These are phyloP conservation scores for Gastrophysa polygoni DNA, from an alignment of 2,888 invertebrate species.

Conservation along the genomic window DNA sequence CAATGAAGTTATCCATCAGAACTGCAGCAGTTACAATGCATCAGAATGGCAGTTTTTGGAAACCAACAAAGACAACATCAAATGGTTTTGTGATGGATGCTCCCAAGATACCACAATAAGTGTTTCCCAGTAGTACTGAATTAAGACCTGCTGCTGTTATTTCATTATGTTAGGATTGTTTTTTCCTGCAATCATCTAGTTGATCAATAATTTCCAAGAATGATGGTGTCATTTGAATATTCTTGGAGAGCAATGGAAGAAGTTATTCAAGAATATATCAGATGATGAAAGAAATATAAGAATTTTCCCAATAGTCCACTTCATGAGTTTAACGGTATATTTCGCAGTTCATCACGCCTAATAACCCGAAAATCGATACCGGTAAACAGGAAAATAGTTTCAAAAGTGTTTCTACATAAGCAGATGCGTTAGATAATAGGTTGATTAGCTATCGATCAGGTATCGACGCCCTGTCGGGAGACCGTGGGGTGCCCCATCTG, in stretches of 20 bases:
- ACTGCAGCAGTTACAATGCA: conserved; percentile 42
- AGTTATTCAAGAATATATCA: too few species aligned
- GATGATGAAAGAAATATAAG: too few species aligned
- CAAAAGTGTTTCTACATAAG: conserved; percentile 19
- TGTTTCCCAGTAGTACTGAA: conserved; percentile 4
- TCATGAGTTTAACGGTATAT: not conserved
- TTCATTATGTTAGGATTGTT: not conserved
- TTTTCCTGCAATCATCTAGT: not conserved
- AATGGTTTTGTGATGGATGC: conserved; percentile 45
- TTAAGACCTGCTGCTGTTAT: not conserved
- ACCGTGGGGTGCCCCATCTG: conserved; percentile 36
- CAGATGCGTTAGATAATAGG: conserved; percentile 41
- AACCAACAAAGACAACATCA: conserved; percentile 40
- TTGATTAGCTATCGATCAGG: conserved; percentile 44
- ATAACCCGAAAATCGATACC: conserved; percentile 11
- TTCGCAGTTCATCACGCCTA: conserved; percentile 10
- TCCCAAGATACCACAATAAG: conserved; percentile 19
- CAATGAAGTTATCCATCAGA: conserved; percentile 43
- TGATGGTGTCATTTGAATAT: conserved; percentile 11
- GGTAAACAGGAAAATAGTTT: conserved; percentile 18
- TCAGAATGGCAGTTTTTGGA: conserved; percentile 42
- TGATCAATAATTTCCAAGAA: conserved; percentile 3
- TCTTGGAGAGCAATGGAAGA: conserved; percentile 7
- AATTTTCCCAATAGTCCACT: not conserved
- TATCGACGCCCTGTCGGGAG: conserved; percentile 39